Evolutionary conservation across 2,888 invertebrate species (phyloP).

Genomic region (Vannuccia rotundouncinata): DNA sequence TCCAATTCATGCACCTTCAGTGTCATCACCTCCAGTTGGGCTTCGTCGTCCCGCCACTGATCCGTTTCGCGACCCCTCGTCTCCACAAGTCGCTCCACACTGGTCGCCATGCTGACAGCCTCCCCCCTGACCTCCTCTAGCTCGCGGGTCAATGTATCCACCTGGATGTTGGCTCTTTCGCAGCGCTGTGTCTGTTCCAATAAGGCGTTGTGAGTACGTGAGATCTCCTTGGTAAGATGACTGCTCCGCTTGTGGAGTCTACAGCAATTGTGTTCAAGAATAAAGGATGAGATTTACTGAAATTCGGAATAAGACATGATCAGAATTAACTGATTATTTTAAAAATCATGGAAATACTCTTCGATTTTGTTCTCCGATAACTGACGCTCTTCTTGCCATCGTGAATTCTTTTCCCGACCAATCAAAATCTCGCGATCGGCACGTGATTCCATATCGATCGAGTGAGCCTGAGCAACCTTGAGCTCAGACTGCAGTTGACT

Average conservation of each 20-base stretch:
- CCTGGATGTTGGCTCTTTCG: not conserved
- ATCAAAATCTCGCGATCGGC: not conserved
- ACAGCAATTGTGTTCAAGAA: no score
- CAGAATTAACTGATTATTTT: not conserved
- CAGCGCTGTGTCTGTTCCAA: not conserved
- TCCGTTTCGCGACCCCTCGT: not conserved
- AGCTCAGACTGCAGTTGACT: not conserved
- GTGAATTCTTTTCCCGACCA: not conserved
- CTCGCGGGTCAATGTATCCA: not conserved
- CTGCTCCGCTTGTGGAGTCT: constrained; percentile 4
- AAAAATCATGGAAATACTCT: not conserved
- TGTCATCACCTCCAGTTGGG: not conserved
- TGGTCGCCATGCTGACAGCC: not conserved
- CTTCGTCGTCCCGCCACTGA: not conserved
- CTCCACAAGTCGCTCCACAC: not conserved
- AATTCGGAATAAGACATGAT: not conserved
- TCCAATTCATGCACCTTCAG: not conserved
- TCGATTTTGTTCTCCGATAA: not conserved
- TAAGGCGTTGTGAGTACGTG: not conserved
- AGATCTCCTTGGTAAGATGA: not conserved
- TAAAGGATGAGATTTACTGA: no score
- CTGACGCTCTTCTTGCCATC: not conserved
- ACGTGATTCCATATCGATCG: not conserved
- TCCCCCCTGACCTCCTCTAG: not conserved
- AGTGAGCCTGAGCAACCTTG: not conserved